phyloP scores from a whole-genome alignment of 2,888 invertebrate species.

The Mystacides longicornis region DNA sequence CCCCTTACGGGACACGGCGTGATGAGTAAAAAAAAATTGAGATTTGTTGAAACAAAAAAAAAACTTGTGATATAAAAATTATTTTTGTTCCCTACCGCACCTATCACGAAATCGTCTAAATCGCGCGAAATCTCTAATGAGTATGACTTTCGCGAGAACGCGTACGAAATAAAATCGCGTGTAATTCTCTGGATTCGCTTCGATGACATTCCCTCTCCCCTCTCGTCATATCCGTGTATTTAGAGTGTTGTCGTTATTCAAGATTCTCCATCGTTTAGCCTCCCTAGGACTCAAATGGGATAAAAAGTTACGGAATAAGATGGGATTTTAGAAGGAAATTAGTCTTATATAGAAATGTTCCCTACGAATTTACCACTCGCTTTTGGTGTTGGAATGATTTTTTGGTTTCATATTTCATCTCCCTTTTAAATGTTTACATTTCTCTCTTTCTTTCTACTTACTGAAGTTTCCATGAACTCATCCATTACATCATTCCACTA shows the following conservation, averaged over 20 bases:
- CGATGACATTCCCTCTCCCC: neutral
- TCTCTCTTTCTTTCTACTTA: too few relatives aligned
- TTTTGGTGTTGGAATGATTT: too few relatives aligned
- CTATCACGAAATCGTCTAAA: neutral
- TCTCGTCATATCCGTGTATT: neutral
- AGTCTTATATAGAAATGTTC: too few relatives aligned
- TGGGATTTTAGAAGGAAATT: slow-evolving; percentile 3
- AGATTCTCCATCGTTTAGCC: neutral
- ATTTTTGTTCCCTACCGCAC: too few relatives aligned
- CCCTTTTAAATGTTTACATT: too few relatives aligned
- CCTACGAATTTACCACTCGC: too few relatives aligned
- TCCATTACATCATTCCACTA: too few relatives aligned
- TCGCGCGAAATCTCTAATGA: neutral
- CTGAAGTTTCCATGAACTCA: too few relatives aligned
- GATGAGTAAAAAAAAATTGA: neutral
- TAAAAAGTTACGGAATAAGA: slow-evolving; percentile 6
- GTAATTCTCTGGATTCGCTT: slow-evolving; percentile 17
- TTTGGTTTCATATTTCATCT: too few relatives aligned
- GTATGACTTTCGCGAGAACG: slow-evolving; percentile 15
- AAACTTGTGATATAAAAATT: neutral
- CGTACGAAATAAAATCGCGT: slow-evolving; percentile 19
- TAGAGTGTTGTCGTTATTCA: neutral
- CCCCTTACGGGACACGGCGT: too few relatives aligned
- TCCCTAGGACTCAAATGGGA: neutral
- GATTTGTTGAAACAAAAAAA: neutral